Base-by-base conservation (phyloP, 2,113 vertebrate genomes). In the Tympanuchus pallidicinctus region DNA sequence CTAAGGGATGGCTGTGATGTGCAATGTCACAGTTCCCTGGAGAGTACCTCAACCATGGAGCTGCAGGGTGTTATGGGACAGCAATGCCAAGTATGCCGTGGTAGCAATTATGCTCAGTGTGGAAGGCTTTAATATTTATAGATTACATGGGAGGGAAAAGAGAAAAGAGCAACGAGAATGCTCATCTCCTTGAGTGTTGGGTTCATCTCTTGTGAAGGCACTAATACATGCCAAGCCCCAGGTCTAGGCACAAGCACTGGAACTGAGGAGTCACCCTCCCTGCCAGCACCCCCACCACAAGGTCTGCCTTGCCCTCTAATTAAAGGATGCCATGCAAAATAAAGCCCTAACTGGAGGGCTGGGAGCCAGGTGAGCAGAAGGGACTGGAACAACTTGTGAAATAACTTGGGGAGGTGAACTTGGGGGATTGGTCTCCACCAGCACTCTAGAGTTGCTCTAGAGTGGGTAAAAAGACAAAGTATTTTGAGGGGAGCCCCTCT, bases 281-380 rank as follows among this genome's bases (percentile, higher is more conserved):
- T 42, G 64, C 65, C 34, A 91, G 30, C 0, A 1, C 75, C 71
- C 60, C 74, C 60, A 50, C 69, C 79, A 93, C 45, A 28, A 86
- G 16, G 47, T 83, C 56, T 85, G 28, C 69, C 72, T 54, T 83
- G 59, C 38, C 61, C 88, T 86, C 76, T 96, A 88, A 94, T 96
- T 95, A 93, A 88, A 86, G 15, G 42, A 50, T 88, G 57, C 61
- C 76, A 75, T 81, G 73, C 88, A 93, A 96, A 93, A 47, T 57
- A 90, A 65, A 36, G 38, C 90, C 83, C 65, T 2, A 10, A 16
- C 42, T 4, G 5, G 76, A 86, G 60, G 76, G 56, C 17, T 88
- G 73, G 56, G 52, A 95, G 72, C 76, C 80, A 88, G 90, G 82
- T 92, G 65, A 96, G 79, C 93, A 67, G 88, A 83, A 93, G 8